phyloP scores from a whole-genome alignment of 2,113 vertebrate species.

The Felis catus region F.catus_Fca126_mat1.0 CM031416.1:143444001-143444500 shows the following conservation, averaged over 20 bases:
- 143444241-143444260: background rate
- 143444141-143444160: too few relatives aligned
- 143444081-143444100: too few relatives aligned
- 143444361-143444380: background rate
- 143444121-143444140: too few relatives aligned
- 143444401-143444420: conserved; percentile 26
- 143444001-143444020: too few relatives aligned
- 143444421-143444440: background rate
- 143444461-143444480: background rate
- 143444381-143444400: background rate
- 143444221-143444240: background rate
- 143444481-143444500: background rate
- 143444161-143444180: too few relatives aligned
- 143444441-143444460: background rate
- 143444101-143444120: too few relatives aligned
- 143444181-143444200: background rate
- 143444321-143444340: background rate
- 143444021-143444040: too few relatives aligned
- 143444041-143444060: too few relatives aligned
- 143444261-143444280: background rate
- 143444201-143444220: background rate
- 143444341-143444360: background rate
- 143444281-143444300: background rate
- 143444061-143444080: too few relatives aligned
- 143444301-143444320: background rate